Conservation (phyloP, 1,140 invertebrate species). For the Cotesia typhae region DNA sequence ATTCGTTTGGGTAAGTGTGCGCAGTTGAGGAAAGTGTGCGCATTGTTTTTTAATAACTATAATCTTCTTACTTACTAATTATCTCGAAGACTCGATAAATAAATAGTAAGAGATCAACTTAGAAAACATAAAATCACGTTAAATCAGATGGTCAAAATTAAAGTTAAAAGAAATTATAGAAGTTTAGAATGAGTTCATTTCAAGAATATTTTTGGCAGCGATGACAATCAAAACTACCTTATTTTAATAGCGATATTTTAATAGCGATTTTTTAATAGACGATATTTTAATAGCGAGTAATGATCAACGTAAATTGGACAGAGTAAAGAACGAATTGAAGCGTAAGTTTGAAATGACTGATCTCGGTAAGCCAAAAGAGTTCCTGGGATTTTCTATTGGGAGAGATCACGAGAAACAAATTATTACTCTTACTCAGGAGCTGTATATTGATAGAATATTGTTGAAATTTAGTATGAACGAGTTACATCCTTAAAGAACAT, state of each 20-base stretch:
- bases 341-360: conserved; percentile 30
- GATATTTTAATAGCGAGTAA: conserved; percentile 31
- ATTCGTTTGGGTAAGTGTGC: too few species aligned
- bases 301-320: conserved; percentile 14
- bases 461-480: conserved; percentile 27
- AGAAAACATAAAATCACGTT: too few species aligned
- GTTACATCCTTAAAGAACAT: conserved; percentile 24
- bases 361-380: conserved; percentile 24
- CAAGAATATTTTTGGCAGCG: too few species aligned
- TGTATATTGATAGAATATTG: conserved; percentile 24
- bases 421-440: conserved; percentile 27
- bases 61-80: too few species aligned
- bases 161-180: too few species aligned
- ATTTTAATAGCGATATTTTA: conserved; percentile 33
- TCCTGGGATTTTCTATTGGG: conserved; percentile 25
- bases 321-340: conserved; percentile 19
- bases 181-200: too few species aligned
- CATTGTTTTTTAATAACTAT: too few species aligned
- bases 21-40: too few species aligned
- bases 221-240: too few species aligned
- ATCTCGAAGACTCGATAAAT: too few species aligned
- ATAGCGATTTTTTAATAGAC: conserved; percentile 31
- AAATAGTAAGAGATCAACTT: too few species aligned
- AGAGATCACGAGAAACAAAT: conserved; percentile 20
- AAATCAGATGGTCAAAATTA: too few species aligned